A percentile compares a stretch with the other conserved stretches of the same genome.
phyloP scores from a whole-genome alignment of 2,113 vertebrate genomes.

The Indicator indicator region DNA sequence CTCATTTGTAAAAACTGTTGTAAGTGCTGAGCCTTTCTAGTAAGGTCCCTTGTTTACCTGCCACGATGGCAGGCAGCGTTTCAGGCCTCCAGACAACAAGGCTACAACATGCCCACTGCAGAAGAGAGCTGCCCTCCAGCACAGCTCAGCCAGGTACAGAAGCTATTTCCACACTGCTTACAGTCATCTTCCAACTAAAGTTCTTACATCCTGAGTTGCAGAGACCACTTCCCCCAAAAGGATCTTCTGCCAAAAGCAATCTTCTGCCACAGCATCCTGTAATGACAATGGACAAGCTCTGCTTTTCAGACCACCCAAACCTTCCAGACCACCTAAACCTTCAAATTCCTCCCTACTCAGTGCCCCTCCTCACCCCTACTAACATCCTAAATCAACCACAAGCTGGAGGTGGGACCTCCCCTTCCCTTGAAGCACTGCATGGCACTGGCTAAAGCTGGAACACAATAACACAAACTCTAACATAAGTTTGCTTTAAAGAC shows the following conservation, averaged over 20 bases:
- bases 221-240: not conserved
- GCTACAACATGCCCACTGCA: not conserved
- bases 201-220: not conserved
- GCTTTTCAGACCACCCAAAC: not conserved
- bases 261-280: not conserved
- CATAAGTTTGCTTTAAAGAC: not conserved
- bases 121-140: not conserved
- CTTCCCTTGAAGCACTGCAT: not conserved
- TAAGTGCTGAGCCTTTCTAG: not conserved
- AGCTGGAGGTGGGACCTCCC: not conserved
- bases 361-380: not conserved
- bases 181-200: not conserved
- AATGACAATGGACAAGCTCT: not conserved
- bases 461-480: not conserved
- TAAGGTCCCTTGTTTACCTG: not conserved
- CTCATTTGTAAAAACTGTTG: slow-evolving; percentile 16
- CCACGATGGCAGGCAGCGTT: not conserved
- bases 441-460: not conserved
- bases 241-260: not conserved
- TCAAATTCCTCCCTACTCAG: rapidly evolving
- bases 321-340: not conserved
- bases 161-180: not conserved
- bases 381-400: not conserved
- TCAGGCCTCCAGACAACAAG: not conserved
- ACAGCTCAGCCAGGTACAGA: not conserved